Conservation (phyloP, 2,797 vertebrate species). For the Xiphorhynchus erythropygius region DNA sequence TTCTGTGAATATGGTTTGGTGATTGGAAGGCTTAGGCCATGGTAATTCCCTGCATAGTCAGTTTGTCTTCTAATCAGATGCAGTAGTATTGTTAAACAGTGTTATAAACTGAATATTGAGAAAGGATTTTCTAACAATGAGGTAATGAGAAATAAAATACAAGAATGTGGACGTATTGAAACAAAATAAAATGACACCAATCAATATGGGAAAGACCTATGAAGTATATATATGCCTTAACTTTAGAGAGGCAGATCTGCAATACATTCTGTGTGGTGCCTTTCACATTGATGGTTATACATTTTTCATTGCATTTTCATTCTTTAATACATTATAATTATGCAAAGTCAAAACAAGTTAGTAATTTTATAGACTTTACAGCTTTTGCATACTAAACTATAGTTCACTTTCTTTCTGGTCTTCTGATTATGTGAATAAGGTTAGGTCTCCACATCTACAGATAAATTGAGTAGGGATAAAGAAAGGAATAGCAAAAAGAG, state of each 20-base stretch:
- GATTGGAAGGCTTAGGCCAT: background rate
- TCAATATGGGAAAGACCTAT: background rate
- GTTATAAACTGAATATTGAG: background rate
- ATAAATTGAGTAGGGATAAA: background rate
- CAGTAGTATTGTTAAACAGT: background rate
- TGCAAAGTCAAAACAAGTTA: background rate
- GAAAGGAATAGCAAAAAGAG: background rate
- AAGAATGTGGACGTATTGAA: background rate
- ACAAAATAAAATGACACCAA: background rate
- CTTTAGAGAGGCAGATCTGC: background rate
- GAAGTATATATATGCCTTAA: background rate
- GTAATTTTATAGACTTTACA: background rate
- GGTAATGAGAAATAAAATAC: slow-evolving; percentile 18
- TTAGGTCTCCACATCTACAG: background rate
- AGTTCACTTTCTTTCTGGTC: background rate
- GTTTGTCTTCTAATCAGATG: background rate
- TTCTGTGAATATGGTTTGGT: background rate
- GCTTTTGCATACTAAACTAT: background rate
- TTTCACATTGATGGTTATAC: background rate
- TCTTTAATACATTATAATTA: background rate
- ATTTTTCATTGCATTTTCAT: background rate
- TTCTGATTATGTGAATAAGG: background rate
- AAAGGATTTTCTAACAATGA: slow-evolving; percentile 15
- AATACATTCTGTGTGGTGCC: background rate
- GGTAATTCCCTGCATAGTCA: background rate